Percentiles rank a stretch among this genome's conserved stretches.
These are phyloP conservation scores for Melangyna quadrimaculata DNA, from an alignment of 2,888 invertebrate species.

Conservation along the genomic window DNA sequence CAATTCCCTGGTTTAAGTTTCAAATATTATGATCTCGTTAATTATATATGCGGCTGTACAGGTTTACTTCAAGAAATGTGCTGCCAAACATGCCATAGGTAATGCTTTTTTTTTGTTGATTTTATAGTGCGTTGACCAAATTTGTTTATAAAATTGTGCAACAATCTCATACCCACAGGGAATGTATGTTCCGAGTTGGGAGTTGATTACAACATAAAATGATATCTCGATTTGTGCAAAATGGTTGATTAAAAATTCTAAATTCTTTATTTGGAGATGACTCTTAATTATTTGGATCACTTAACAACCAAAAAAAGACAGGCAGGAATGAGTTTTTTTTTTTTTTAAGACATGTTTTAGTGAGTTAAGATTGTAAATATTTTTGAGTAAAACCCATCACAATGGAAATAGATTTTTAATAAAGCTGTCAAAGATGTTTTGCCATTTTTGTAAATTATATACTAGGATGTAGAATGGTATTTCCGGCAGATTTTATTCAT, in stretches of 20 bases:
- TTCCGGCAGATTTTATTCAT: not conserved
- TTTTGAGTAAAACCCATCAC: not conserved
- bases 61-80: slow-evolving; percentile 5
- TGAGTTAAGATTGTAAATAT: not conserved
- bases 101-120: not conserved
- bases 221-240: not conserved
- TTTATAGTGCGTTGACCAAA: slow-evolving; percentile 37
- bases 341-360: not conserved
- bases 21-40: slow-evolving; percentile 28
- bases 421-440: not conserved
- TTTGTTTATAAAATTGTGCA: slow-evolving; percentile 49
- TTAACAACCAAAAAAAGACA: not conserved
- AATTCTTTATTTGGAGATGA: slow-evolving; percentile 35
- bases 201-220: slow-evolving; percentile 9
- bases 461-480: not conserved
- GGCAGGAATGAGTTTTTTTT: not conserved
- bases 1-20: slow-evolving; percentile 33
- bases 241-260: slow-evolving; percentile 23
- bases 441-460: not conserved
- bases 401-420: not conserved
- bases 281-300: slow-evolving; percentile 20
- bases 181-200: not conserved
- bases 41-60: not conserved
- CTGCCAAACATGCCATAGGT: slow-evolving; percentile 7
- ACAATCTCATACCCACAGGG: not conserved